These are phyloP conservation scores for Pegea sp. DNA, from an alignment of 23 tunicate genomes.

Conservation along the genomic window DNA sequence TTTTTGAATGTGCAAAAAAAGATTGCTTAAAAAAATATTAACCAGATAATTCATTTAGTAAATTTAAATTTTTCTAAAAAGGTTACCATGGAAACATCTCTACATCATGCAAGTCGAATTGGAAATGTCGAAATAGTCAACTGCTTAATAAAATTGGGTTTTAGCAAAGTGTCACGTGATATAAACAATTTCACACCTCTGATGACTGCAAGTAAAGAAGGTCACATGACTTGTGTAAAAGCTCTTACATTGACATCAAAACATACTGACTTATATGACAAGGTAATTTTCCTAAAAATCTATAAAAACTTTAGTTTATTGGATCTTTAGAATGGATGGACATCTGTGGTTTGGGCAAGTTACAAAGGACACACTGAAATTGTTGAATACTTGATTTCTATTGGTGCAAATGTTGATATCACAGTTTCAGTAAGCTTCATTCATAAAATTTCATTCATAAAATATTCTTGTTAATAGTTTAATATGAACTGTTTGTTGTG, in stretches of 20 bases:
- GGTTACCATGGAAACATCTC: neutral
- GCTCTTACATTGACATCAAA: conserved; percentile 2
- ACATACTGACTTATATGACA: conserved; percentile 5
- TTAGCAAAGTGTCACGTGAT: neutral
- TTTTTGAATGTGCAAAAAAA: no score
- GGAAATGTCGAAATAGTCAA: neutral
- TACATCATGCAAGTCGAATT: neutral
- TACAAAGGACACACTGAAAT: conserved; percentile 76
- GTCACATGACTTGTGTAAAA: conserved; percentile 5
- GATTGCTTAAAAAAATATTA: no score
- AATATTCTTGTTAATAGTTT: conserved; percentile 1
- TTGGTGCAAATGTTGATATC: conserved; percentile 44
- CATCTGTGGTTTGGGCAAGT: conserved; percentile 79
- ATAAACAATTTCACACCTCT: conserved; percentile 11
- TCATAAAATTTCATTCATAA: neutral
- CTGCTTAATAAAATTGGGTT: neutral
- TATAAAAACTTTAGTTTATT: neutral
- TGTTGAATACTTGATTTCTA: conserved; percentile 19
- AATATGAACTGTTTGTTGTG: conserved; percentile 84
- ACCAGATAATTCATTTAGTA: no score
- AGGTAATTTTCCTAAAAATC: conserved; percentile 2
- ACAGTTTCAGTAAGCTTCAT: conserved; percentile 16
- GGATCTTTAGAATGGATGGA: conserved; percentile 55
- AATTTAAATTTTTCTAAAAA: neutral
- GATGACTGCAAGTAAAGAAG: conserved; percentile 12